These are phyloP conservation scores for Cyrtonyx montezumae DNA, from an alignment of 2,113 vertebrate genomes.

Conservation along the genomic window DNA sequence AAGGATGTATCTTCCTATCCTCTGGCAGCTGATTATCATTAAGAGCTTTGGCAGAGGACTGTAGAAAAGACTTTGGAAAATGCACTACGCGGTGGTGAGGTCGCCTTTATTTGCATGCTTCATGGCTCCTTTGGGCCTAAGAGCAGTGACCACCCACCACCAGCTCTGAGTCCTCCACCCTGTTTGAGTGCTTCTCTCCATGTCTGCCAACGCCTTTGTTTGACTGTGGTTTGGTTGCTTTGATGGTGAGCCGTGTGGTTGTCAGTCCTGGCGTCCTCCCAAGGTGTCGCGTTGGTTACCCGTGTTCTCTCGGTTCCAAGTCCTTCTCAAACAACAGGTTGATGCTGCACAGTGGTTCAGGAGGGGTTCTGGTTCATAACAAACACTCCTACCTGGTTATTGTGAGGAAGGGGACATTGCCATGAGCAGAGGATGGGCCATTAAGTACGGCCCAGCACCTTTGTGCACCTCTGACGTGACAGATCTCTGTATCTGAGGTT, in stretches of 20 bases:
- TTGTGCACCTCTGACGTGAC: background rate
- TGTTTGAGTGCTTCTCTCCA: background rate
- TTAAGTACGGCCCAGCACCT: background rate
- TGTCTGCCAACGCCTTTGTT: background rate
- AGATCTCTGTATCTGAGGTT: background rate
- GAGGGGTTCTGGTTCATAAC: background rate
- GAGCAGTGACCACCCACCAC: background rate
- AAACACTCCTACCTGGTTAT: background rate
- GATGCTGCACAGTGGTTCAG: background rate
- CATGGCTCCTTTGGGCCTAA: background rate
- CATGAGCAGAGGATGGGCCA: background rate
- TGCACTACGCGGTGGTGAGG: background rate
- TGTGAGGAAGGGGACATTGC: background rate
- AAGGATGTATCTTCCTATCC: background rate
- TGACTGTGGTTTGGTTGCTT: background rate
- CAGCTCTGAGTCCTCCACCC: background rate
- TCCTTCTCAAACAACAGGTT: background rate
- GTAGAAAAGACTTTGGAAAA: no score
- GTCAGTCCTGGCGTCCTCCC: background rate
- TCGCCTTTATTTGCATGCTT: background rate
- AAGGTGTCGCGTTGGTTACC: background rate
- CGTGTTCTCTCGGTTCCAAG: background rate
- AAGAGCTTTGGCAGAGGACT: background rate
- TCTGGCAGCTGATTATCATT: background rate
- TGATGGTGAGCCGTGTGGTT: no score